Percentiles rank a stretch among this genome's conserved stretches.
Conservation (phyloP, 2,113 vertebrate genomes). For the Panthera uncia region DNA sequence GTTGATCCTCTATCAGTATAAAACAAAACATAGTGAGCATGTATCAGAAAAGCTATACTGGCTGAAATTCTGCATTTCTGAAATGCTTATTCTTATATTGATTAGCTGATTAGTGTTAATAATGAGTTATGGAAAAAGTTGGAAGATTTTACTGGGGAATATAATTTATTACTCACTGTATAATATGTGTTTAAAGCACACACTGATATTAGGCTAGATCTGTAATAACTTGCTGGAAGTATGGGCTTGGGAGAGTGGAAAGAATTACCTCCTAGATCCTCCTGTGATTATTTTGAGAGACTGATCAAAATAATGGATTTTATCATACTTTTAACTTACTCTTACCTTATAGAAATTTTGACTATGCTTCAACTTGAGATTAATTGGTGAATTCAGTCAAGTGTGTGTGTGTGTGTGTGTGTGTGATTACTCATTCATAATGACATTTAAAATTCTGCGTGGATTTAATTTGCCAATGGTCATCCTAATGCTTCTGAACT, state of each 20-base stretch:
- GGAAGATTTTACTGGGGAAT: neutral
- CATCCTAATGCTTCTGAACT: neutral
- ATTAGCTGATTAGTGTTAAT: neutral
- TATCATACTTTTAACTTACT: neutral
- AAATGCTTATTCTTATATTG: neutral
- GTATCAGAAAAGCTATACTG: neutral
- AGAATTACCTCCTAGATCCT: neutral
- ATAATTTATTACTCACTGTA: neutral
- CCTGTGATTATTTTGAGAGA: neutral
- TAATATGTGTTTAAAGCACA: neutral
- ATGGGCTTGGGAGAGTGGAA: neutral
- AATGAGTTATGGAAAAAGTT: neutral
- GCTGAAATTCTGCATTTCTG: neutral
- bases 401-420: neutral
- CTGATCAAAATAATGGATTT: neutral
- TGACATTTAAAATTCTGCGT: neutral
- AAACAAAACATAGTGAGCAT: neutral
- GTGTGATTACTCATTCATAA: neutral
- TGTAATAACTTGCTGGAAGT: neutral
- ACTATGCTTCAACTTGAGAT: neutral
- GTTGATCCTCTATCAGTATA: neutral
- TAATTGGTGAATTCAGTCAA: neutral
- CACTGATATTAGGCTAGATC: neutral
- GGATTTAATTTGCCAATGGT: neutral
- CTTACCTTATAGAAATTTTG: neutral